Evolutionary conservation across 1,140 invertebrate genomes (phyloP).

Genomic region (Maniola jurtina): DNA sequence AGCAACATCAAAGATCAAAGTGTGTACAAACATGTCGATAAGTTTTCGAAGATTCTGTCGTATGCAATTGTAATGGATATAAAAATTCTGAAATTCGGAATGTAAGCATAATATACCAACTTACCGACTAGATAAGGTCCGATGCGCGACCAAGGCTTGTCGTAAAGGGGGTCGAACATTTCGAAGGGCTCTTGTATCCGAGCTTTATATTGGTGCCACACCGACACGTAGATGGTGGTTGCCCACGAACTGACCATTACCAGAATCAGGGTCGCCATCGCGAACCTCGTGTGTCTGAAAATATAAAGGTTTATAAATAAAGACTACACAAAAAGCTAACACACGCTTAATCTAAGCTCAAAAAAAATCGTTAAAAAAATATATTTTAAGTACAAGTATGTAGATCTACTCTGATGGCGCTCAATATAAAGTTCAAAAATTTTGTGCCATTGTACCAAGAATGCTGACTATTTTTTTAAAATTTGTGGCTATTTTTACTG

Average conservation of each 20-base stretch:
- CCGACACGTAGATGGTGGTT: constrained; percentile 86
- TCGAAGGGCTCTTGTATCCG: constrained; percentile 90
- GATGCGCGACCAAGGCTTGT: constrained; percentile 90
- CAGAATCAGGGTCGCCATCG: constrained; percentile 76
- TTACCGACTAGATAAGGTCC: constrained; percentile 88
- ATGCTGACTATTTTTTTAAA: no score
- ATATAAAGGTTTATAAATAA: background rate
- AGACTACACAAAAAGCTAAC: background rate
- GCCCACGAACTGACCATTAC: constrained; percentile 86
- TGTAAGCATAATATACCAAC: constrained; percentile 21
- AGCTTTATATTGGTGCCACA: constrained; percentile 86
- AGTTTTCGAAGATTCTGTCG: background rate
- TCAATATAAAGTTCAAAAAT: no score
- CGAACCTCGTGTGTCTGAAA: constrained; percentile 80
- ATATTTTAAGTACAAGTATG: no score
- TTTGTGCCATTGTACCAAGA: no score
- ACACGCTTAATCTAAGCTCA: no score
- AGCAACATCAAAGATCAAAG: no score
- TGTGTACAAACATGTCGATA: no score
- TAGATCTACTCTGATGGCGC: no score
- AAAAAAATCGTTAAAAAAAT: no score
- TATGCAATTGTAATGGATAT: background rate
- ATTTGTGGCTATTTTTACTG: no score
- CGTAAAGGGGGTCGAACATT: constrained; percentile 90
- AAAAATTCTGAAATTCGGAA: background rate